phyloP scores from a whole-genome alignment of 2,888 invertebrate species.

The Oxytorus armatus region DNA sequence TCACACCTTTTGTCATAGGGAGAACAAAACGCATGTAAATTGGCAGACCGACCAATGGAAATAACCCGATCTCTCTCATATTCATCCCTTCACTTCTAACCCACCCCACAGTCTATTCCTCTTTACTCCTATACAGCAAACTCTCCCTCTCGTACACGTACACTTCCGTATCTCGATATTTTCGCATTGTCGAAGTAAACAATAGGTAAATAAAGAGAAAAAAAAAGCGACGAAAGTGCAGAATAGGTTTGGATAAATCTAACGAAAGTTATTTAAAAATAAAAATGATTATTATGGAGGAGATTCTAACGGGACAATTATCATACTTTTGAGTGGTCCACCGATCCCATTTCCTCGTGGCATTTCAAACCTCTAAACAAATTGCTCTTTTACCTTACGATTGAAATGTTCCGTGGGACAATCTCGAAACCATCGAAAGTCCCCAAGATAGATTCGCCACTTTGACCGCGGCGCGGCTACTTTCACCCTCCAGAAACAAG shows the following conservation, averaged over 20 bases:
- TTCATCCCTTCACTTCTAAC: constrained; percentile 18
- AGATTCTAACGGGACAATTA: no score
- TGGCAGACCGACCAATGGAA: constrained; percentile 79
- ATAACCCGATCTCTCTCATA: background rate
- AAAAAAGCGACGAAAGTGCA: background rate
- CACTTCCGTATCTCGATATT: constrained; percentile 38
- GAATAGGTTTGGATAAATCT: background rate
- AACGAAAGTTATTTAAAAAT: background rate
- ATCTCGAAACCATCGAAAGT: background rate
- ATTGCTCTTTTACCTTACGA: no score
- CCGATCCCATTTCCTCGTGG: no score
- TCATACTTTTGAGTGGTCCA: no score
- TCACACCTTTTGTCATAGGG: constrained; percentile 79
- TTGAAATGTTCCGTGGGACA: background rate
- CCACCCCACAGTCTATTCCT: constrained; percentile 30
- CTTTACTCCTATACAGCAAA: constrained; percentile 58
- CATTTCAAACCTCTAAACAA: no score
- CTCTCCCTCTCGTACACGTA: constrained; percentile 53
- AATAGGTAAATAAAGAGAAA: constrained; percentile 16
- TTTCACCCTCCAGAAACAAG: constrained; percentile 29
- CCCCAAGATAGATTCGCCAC: background rate
- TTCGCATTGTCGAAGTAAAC: constrained; percentile 29
- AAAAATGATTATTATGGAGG: background rate
- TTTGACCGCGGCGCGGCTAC: constrained; percentile 19
- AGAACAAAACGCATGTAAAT: constrained; percentile 82